Evolutionary conservation across 2,888 invertebrate genomes (phyloP).

Genomic region (Agonopterix subpropinquella): DNA sequence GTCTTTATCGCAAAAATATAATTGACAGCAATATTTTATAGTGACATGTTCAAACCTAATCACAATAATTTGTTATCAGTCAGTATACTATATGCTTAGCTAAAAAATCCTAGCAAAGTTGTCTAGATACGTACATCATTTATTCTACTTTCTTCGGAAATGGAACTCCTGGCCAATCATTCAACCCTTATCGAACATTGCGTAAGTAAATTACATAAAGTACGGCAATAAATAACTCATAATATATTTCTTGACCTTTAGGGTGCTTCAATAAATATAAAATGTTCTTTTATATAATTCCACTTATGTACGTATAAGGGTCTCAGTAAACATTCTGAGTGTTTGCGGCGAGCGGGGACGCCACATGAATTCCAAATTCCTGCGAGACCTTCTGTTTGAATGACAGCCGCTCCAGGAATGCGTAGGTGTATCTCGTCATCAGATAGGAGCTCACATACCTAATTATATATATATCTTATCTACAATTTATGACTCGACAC

Average conservation of each 20-base stretch:
- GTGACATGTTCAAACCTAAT: background rate
- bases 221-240: background rate
- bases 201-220: background rate
- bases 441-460: background rate
- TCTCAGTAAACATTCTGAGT: constrained; percentile 24
- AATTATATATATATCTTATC: too few species aligned
- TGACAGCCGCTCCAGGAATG: constrained; percentile 23
- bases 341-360: constrained; percentile 16
- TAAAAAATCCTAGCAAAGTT: background rate
- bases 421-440: constrained; percentile 12
- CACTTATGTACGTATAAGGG: constrained; percentile 10
- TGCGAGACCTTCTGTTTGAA: constrained; percentile 18
- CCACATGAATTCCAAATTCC: constrained; percentile 26
- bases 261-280: constrained; percentile 29
- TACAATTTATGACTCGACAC: too few species aligned
- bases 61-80: too few species aligned
- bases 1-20: too few species aligned
- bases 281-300: constrained; percentile 16
- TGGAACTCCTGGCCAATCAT: too few species aligned
- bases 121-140: background rate
- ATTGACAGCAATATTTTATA: background rate
- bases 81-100: background rate
- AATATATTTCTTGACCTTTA: constrained; percentile 1
- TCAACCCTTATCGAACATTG: too few species aligned
- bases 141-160: too few species aligned